phyloP scores from a whole-genome alignment of 2,888 invertebrate genomes.

The Philopedon plagiatum region DNA sequence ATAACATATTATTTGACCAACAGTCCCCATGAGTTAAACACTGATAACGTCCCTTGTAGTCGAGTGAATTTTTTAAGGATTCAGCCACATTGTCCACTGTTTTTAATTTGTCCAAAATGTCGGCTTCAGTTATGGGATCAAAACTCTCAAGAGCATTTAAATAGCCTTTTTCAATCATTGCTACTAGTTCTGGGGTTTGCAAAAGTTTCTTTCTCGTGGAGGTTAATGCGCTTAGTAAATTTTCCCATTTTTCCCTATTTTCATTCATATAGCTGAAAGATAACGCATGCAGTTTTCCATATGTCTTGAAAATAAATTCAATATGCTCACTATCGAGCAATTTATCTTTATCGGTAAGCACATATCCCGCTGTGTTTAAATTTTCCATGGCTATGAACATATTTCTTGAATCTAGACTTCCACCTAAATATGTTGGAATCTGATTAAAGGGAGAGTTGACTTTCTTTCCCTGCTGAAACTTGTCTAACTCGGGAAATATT shows the following conservation, averaged over 20 bases:
- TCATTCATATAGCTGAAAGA: slow-evolving; percentile 28
- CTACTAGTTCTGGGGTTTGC: not conserved
- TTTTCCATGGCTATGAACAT: slow-evolving; percentile 32
- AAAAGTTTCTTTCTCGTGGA: slow-evolving; percentile 2
- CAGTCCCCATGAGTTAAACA: too few relatives aligned
- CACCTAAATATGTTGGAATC: slow-evolving; percentile 15
- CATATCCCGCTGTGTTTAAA: slow-evolving; percentile 11
- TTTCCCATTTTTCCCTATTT: slow-evolving; percentile 11
- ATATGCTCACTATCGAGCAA: slow-evolving; percentile 27
- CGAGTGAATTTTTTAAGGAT: not conserved
- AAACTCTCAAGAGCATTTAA: slow-evolving; percentile 15
- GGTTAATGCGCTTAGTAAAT: slow-evolving; percentile 1
- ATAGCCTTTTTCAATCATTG: slow-evolving; percentile 2
- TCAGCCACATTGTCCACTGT: not conserved
- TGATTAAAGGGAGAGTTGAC: slow-evolving; percentile 9
- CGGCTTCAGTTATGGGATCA: slow-evolving; percentile 16
- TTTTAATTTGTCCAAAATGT: slow-evolving; percentile 12
- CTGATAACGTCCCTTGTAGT: not conserved
- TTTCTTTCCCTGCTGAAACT: slow-evolving; percentile 25
- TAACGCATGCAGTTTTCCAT: slow-evolving; percentile 41
- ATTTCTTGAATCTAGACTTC: slow-evolving; percentile 5
- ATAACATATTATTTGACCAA: too few relatives aligned
- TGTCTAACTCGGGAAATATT: slow-evolving; percentile 25
- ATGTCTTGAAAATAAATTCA: slow-evolving; percentile 22
- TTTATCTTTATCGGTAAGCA: not conserved